Percentiles rank a stretch among this genome's conserved stretches.
Conservation (phyloP, 1,140 invertebrate species). For the Arctopsyche grandis region DNA sequence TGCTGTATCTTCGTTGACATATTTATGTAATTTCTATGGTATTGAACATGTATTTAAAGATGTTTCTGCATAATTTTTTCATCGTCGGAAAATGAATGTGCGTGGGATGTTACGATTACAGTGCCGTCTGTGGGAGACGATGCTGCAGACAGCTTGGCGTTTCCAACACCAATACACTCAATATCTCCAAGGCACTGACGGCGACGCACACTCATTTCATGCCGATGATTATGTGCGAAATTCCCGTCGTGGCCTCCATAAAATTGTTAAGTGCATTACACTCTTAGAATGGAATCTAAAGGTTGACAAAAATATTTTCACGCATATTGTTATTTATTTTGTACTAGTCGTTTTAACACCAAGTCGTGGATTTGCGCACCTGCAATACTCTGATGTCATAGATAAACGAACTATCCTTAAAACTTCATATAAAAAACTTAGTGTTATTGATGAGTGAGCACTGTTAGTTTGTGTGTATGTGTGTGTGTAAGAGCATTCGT, state of each 20-base stretch:
- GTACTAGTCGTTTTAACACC: background rate
- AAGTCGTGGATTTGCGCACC: background rate
- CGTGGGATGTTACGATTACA: conserved; percentile 11
- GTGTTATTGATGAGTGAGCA: background rate
- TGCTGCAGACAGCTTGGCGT: conserved; percentile 16
- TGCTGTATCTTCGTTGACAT: background rate
- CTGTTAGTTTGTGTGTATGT: background rate
- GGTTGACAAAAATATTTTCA: too few relatives aligned
- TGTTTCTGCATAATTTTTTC: background rate
- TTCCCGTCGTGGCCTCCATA: too few relatives aligned
- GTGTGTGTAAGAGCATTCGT: background rate
- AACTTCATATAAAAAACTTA: background rate
- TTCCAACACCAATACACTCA: background rate
- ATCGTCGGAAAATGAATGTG: background rate
- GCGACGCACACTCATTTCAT: background rate
- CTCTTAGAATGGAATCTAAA: too few relatives aligned
- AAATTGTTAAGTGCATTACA: too few relatives aligned
- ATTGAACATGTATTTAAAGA: background rate
- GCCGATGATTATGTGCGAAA: too few relatives aligned
- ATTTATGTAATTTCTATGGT: background rate
- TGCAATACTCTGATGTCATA: conserved; percentile 6
- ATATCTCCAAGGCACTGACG: background rate
- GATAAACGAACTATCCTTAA: background rate
- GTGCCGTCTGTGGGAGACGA: background rate
- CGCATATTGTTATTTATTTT: too few relatives aligned